Evolutionary conservation across 2,797 vertebrate species (phyloP).

Genomic region (Bucorvus abyssinicus): DNA sequence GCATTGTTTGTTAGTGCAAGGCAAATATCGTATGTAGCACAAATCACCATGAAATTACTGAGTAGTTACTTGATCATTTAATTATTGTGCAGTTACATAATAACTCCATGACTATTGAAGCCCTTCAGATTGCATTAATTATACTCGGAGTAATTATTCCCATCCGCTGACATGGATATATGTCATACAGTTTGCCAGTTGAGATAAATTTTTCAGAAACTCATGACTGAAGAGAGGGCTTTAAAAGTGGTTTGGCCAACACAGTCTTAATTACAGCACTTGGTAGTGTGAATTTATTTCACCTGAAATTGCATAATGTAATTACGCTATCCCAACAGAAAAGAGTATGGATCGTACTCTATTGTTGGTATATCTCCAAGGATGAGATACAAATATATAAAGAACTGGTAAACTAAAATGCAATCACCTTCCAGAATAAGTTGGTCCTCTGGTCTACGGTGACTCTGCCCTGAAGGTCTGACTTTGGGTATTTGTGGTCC

Average conservation of each 20-base stretch:
- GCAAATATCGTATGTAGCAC: constrained; percentile 59
- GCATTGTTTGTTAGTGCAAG: constrained; percentile 64
- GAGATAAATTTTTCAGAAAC: constrained; percentile 32
- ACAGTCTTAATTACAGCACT: constrained; percentile 25
- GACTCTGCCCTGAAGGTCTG: neutral
- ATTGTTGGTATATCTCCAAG: neutral
- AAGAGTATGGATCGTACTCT: neutral
- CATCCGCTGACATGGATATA: constrained; percentile 42
- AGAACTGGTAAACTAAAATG: neutral
- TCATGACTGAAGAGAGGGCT: constrained; percentile 8
- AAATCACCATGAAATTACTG: constrained; percentile 72
- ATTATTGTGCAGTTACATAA: constrained; percentile 67
- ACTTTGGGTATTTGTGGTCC: neutral
- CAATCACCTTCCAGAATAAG: neutral
- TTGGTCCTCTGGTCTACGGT: neutral
- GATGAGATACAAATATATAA: neutral
- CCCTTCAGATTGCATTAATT: constrained; percentile 71
- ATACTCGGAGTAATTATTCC: constrained; percentile 62
- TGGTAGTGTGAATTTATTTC: constrained; percentile 23
- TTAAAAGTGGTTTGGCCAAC: constrained; percentile 20
- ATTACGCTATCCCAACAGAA: neutral
- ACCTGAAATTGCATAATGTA: neutral
- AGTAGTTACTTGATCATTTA: constrained; percentile 69
- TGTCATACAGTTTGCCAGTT: constrained; percentile 55
- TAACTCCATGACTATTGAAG: constrained; percentile 64